Percentiles rank a stretch among this genome's conserved stretches.
These are phyloP conservation scores for Lutjanus campechanus DNA, from an alignment of 2,797 vertebrate genomes.

Conservation along the genomic window DNA sequence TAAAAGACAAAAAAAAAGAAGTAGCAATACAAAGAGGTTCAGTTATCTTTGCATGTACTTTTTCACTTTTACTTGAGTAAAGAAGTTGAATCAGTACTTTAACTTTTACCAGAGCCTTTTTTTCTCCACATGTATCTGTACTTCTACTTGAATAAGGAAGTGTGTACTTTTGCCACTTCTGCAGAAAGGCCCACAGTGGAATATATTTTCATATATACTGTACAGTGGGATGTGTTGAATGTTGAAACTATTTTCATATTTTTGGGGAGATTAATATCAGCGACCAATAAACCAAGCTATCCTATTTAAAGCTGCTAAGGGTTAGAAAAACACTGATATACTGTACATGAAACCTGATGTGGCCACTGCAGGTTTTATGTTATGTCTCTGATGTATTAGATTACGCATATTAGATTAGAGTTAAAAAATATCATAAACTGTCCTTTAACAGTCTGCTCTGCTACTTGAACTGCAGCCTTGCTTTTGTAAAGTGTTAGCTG, in stretches of 20 bases:
- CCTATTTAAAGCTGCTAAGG: conserved; percentile 1
- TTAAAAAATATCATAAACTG: conserved; percentile 25
- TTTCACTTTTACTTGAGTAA: no score
- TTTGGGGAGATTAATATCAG: conserved; percentile 23
- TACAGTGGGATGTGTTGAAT: not conserved
- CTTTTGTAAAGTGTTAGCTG: conserved; percentile 5
- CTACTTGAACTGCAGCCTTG: not conserved
- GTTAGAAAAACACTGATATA: conserved; percentile 37
- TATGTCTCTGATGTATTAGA: conserved; percentile 40
- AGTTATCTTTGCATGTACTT: no score
- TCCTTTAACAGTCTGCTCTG: not conserved
- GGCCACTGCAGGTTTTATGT: conserved; percentile 13
- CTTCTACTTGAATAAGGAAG: no score
- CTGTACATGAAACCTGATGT: conserved; percentile 19
- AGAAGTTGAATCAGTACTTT: no score
- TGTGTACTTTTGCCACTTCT: no score
- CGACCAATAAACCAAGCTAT: conserved; percentile 4
- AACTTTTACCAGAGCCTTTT: no score
- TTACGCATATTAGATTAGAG: conserved; percentile 48
- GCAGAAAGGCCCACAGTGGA: not conserved
- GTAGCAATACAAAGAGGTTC: no score
- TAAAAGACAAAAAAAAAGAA: no score
- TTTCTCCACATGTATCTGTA: no score
- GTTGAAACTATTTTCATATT: conserved; percentile 8
- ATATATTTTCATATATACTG: conserved; percentile 12